Evolutionary conservation across 2,797 vertebrate species (phyloP).

Genomic region (Erpetoichthys calabaricus): DNA sequence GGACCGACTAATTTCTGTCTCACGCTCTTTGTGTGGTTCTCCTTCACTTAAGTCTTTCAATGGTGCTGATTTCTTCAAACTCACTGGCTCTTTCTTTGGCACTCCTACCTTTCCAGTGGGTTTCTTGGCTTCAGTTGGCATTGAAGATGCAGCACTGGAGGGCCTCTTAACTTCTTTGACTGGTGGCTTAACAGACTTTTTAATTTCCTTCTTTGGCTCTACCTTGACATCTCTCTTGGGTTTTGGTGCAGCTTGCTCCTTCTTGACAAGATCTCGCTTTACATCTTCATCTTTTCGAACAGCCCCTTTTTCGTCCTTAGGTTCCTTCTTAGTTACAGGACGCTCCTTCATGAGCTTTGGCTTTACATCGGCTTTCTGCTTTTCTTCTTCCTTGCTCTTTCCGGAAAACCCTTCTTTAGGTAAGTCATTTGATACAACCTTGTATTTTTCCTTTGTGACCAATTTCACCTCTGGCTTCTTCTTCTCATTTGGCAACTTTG

Average conservation of each 20-base stretch:
- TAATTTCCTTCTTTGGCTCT: constrained; percentile 46
- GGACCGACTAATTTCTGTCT: constrained; percentile 23
- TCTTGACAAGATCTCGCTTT: constrained; percentile 40
- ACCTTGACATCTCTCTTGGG: constrained; percentile 46
- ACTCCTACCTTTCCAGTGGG: constrained; percentile 26
- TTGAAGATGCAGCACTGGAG: too few species aligned
- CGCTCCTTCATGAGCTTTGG: constrained; percentile 43
- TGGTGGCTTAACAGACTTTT: constrained; percentile 46
- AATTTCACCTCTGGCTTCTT: constrained; percentile 42
- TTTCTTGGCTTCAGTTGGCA: constrained; percentile 38
- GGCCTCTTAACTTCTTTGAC: constrained; percentile 33
- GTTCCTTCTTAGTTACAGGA: constrained; percentile 40
- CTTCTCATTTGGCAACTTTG: constrained; percentile 31
- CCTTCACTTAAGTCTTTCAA: not conserved
- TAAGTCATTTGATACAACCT: constrained; percentile 1
- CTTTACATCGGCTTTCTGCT: constrained; percentile 21
- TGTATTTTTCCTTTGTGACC: constrained; percentile 33
- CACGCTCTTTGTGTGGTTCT: constrained; percentile 14
- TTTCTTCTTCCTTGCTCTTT: constrained; percentile 32
- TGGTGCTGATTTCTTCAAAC: constrained; percentile 33
- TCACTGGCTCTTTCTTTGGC: constrained; percentile 36
- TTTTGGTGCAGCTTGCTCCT: constrained; percentile 32
- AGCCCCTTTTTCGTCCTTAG: constrained; percentile 37
- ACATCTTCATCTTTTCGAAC: constrained; percentile 37
- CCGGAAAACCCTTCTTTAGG: constrained; percentile 26